Conservation (phyloP, 1,140 invertebrate species). For the Cephus cinctus region DNA sequence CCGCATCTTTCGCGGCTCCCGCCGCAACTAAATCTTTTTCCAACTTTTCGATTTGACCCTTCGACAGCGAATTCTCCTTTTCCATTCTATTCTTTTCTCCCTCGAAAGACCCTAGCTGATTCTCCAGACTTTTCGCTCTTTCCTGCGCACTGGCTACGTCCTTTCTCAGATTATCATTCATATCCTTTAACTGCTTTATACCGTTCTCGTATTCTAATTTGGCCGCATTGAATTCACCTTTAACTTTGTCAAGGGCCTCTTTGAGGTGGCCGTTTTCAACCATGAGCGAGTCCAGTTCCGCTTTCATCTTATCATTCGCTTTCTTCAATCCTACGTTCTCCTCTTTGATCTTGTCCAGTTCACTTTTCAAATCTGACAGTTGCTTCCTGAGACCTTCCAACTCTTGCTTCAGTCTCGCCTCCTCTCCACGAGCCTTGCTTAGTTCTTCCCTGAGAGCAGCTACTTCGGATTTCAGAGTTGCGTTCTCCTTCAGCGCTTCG, state of each 20-base stretch:
- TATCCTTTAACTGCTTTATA: slow-evolving; percentile 7
- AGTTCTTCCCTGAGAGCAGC: slow-evolving; percentile 15
- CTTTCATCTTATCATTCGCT: neutral
- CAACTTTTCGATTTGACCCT: slow-evolving; percentile 11
- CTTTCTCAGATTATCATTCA: slow-evolving; percentile 19
- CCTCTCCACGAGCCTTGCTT: slow-evolving; percentile 17
- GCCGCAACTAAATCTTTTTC: slow-evolving; percentile 9
- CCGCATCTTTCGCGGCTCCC: slow-evolving; percentile 9
- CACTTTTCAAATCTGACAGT: neutral
- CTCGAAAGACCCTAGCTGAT: slow-evolving; percentile 13
- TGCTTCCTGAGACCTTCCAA: neutral
- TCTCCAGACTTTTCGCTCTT: slow-evolving; percentile 8
- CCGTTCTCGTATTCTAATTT: slow-evolving; percentile 13
- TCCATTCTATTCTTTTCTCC: slow-evolving; percentile 15
- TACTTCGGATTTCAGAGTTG: slow-evolving; percentile 19
- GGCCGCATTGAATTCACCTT: slow-evolving; percentile 15
- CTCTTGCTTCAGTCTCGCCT: slow-evolving; percentile 7
- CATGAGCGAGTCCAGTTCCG: slow-evolving; percentile 1
- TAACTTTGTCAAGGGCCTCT: neutral
- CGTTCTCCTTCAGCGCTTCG: slow-evolving; percentile 11
- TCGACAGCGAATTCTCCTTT: slow-evolving; percentile 6
- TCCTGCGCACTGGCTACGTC: slow-evolving; percentile 8
- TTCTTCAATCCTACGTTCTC: slow-evolving; percentile 9
- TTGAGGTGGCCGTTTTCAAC: neutral
- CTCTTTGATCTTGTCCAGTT: neutral